Evolutionary conservation across 23 tunicate species (phyloP).

Genomic region (Trididemnum clinides): DNA sequence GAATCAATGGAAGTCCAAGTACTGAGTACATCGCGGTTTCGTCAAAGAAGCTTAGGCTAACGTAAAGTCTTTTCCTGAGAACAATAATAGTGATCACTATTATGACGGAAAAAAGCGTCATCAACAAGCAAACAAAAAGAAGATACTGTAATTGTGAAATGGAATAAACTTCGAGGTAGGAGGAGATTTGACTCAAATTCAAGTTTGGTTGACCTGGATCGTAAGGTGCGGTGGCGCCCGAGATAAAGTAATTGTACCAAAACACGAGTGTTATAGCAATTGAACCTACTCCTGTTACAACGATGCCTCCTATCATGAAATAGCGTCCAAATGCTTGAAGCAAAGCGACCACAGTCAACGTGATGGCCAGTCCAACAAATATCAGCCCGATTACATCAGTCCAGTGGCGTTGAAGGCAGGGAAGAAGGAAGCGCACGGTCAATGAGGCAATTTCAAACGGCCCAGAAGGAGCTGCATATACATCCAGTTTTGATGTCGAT

Average conservation of each 20-base stretch:
- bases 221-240: not conserved
- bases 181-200: not conserved
- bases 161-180: not conserved
- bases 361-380: not conserved
- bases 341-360: not conserved
- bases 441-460: not conserved
- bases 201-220: not conserved
- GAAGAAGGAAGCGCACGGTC: not conserved
- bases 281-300: not conserved
- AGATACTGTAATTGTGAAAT: not conserved
- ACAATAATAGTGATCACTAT: not conserved
- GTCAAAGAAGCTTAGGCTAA: not conserved
- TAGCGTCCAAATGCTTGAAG: not conserved
- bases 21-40: not conserved
- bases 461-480: not conserved
- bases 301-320: not conserved
- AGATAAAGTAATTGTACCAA: not conserved
- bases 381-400: not conserved
- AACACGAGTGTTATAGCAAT: not conserved
- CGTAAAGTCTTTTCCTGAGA: not conserved
- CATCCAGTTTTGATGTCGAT: not conserved
- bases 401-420: not conserved
- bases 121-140: not conserved
- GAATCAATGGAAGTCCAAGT: not conserved
- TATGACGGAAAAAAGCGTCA: not conserved